Conservation (phyloP, 2,113 vertebrate species). For the Periophthalmodon schlosseri region DNA sequence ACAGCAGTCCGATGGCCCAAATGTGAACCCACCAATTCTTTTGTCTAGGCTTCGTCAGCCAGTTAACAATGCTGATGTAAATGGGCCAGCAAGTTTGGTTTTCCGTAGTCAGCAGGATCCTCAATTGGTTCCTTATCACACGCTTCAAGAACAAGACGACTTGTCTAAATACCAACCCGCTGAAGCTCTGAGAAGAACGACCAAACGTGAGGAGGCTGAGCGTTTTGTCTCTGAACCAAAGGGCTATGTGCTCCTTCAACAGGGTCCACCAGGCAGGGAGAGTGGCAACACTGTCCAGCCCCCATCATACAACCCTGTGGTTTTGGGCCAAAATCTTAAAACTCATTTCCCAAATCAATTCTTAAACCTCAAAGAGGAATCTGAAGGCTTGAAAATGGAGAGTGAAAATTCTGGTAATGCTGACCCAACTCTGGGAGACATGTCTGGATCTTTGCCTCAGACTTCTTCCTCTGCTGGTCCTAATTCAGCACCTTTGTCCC, state of each 20-base stretch:
- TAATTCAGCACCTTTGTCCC: background rate
- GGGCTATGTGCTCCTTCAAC: conserved; percentile 40
- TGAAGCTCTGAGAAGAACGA: conserved; percentile 3
- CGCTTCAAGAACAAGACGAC: conserved; percentile 30
- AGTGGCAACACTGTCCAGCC: background rate
- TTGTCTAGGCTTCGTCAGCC: background rate
- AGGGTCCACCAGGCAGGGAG: conserved; percentile 41
- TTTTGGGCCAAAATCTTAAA: background rate
- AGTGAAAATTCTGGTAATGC: background rate
- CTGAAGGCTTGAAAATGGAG: background rate
- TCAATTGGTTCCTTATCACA: conserved; percentile 10
- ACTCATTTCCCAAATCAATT: background rate
- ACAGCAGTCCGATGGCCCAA: conserved; percentile 6
- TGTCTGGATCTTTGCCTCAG: background rate
- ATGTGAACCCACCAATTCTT: background rate
- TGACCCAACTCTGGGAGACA: background rate
- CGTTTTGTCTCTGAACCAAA: conserved; percentile 2
- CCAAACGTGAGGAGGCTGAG: background rate
- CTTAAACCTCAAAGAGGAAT: background rate
- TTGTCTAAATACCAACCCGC: background rate
- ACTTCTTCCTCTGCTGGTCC: background rate
- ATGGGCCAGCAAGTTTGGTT: background rate
- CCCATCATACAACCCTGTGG: background rate
- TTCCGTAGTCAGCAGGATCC: background rate
- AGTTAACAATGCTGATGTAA: background rate